These are phyloP conservation scores for Siderastrea siderea DNA, from an alignment of 92 coral and sea anemone species.

Conservation along the genomic window DNA sequence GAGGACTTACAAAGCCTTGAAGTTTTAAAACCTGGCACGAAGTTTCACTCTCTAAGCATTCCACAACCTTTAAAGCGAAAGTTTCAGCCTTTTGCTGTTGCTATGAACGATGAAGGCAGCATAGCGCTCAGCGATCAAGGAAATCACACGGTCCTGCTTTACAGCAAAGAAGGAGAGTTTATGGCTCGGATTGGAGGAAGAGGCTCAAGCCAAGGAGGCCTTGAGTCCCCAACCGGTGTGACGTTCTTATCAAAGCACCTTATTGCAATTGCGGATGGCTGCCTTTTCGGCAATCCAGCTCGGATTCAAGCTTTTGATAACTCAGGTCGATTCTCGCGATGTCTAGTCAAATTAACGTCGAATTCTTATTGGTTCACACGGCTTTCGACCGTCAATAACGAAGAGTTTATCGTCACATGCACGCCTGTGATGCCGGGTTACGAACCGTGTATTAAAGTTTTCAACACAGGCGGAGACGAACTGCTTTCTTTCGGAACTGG, in stretches of 20 bases:
- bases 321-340: constrained; percentile 74
- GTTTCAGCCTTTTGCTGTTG: constrained; percentile 79
- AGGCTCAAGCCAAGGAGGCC: constrained; percentile 72
- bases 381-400: constrained; percentile 41
- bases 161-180: constrained; percentile 75
- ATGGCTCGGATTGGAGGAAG: constrained; percentile 64
- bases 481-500: constrained; percentile 78
- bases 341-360: constrained; percentile 59
- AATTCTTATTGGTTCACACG: constrained; percentile 86
- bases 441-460: constrained; percentile 84
- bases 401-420: constrained; percentile 77
- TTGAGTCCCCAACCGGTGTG: constrained; percentile 86
- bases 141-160: constrained; percentile 69
- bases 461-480: constrained; percentile 72
- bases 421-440: constrained; percentile 73
- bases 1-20: constrained; percentile 50
- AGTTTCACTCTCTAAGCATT: constrained; percentile 62
- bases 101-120: constrained; percentile 43
- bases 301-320: constrained; percentile 82
- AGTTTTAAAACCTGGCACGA: constrained; percentile 74
- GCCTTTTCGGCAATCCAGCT: constrained; percentile 84
- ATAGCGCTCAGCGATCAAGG: constrained; percentile 84
- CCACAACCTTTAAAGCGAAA: constrained; percentile 66
- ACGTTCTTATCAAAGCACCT: constrained; percentile 59
- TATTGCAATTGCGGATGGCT: constrained; percentile 80